Evolutionary conservation across 2,113 vertebrate genomes (phyloP), one percentile per base, ranked within the genome.

Genomic region (Scartelaos histophorus): DNA sequence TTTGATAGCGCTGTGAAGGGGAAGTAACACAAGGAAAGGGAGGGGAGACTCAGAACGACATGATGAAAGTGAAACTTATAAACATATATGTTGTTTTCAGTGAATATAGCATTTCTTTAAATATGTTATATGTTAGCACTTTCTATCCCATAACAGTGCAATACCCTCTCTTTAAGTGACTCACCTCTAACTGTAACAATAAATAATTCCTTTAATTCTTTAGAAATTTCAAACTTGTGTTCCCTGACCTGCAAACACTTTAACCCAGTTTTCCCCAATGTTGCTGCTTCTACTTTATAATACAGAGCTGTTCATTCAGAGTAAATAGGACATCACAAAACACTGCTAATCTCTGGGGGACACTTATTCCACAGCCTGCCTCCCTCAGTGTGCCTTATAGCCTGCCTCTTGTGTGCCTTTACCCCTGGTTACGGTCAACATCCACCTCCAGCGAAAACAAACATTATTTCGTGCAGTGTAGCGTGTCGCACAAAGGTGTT

Each of bases 381-480:
- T 82, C 85, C 78, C 67, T 45, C 74, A 77, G 76, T 70, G 69
- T 72, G 49, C 47, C 74, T 61, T 61, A 85, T 82, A 61, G 58
- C 82, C 77, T 80, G 83, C 87, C 90, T 82, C 88, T 45, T 69
- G 87, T 79, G 90, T 79, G 69, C 88, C 76, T 84, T 88, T 87
- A 84, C 74, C 17, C 71, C 60, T 53, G 76, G 83, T 85, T 79
- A 84, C 38, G 46, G 78, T 80, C 80, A 70, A 75, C 80, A 64
- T 81, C 75, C 75, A 76, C 86, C 69, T 82, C 46, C 74, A 75
- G 71, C 58, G 78, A 58, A 70, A 74, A 19, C 83, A 74, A 47
- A 65, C 43, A 25, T 69, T 71, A 66, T 75, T 60, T 45, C 35
- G 69, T 66, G 12, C 68, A 70, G 24, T 56, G n/a, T 53, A 60